These are phyloP conservation scores for Trogon melanurus DNA, from an alignment of 2,113 vertebrate genomes.

Conservation along the genomic window DNA sequence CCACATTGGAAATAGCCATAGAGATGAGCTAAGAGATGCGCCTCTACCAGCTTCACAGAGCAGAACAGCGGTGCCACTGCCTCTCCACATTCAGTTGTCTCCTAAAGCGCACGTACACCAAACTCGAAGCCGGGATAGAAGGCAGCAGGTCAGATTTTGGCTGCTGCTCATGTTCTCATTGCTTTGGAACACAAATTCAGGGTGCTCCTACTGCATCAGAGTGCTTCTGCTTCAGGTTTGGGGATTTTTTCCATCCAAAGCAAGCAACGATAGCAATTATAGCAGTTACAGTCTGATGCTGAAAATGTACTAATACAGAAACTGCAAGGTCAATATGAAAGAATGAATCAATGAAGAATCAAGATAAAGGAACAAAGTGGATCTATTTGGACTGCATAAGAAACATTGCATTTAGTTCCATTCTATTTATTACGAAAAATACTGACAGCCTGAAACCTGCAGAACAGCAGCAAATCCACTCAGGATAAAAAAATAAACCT, in stretches of 20 bases:
- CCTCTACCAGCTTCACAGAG: neutral
- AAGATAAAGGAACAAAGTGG: neutral
- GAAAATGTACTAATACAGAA: neutral
- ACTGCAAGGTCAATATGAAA: neutral
- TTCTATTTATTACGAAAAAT: neutral
- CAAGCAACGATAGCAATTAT: neutral
- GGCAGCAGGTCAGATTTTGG: neutral
- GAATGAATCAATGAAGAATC: neutral
- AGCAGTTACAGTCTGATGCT: neutral
- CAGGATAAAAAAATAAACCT: neutral
- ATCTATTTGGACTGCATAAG: neutral
- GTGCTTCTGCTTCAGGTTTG: neutral
- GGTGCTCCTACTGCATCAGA: neutral
- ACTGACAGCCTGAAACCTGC: neutral
- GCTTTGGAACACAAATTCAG: neutral
- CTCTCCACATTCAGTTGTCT: neutral
- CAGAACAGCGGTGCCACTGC: neutral
- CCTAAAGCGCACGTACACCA: neutral
- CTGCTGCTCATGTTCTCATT: neutral
- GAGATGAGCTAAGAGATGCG: neutral
- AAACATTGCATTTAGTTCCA: neutral
- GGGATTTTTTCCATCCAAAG: neutral
- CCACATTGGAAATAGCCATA: accelerated
- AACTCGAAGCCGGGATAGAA: neutral
- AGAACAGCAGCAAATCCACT: neutral